These are phyloP conservation scores for Ophioninae sp. DNA, from an alignment of 2,888 invertebrate genomes.

Conservation along the genomic window DNA sequence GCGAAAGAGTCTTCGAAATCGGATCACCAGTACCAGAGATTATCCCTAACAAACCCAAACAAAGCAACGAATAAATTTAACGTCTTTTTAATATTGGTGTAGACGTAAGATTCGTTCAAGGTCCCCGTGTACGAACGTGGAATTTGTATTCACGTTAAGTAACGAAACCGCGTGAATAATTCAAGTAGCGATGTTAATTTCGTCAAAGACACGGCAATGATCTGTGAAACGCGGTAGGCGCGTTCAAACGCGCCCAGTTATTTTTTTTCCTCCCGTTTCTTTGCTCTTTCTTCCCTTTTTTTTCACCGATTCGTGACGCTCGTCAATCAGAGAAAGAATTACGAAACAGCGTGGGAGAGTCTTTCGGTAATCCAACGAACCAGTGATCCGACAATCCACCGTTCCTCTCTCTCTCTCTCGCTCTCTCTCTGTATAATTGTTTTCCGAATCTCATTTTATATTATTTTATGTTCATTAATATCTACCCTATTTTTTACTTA, in stretches of 20 bases:
- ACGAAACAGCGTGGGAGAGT: constrained; percentile 41
- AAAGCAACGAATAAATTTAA: no score
- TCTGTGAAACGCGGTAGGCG: constrained; percentile 26
- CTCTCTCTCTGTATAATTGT: no score
- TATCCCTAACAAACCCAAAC: no score
- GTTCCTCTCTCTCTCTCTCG: background rate
- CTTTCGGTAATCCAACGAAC: constrained; percentile 48
- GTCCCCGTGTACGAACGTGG: background rate
- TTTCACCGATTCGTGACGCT: constrained; percentile 38
- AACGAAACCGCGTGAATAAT: constrained; percentile 51
- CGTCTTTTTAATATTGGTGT: no score
- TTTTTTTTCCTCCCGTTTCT: background rate
- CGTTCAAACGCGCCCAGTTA: background rate
- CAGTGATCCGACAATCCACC: background rate
- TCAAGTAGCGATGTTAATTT: constrained; percentile 51
- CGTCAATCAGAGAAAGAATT: constrained; percentile 47
- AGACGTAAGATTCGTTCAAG: background rate
- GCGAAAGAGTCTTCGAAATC: no score
- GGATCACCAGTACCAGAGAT: no score
- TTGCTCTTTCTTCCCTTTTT: background rate
- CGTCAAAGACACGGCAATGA: constrained; percentile 33
- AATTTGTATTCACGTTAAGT: constrained; percentile 39
- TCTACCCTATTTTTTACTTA: no score
- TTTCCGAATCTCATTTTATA: no score
- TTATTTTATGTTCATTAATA: no score